These are phyloP conservation scores for Heterohyrax brucei DNA, from an alignment of 2,797 vertebrate genomes.

Conservation along the genomic window DNA sequence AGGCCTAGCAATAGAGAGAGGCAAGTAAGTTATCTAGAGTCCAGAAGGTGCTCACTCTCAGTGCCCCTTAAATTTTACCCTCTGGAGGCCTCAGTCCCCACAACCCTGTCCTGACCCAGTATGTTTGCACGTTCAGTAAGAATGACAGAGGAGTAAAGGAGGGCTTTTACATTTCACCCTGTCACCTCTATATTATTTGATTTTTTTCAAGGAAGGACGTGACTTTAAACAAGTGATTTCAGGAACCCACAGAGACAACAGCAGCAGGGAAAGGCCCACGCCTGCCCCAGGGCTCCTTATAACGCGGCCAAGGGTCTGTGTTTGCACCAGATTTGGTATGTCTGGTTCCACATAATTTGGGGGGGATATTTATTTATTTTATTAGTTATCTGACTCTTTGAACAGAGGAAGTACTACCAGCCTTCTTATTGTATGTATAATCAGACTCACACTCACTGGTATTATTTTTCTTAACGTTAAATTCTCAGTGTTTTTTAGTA, in stretches of 20 bases:
- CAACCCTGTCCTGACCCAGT: too few species aligned
- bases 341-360: background rate
- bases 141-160: background rate
- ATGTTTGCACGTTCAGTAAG: background rate
- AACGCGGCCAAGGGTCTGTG: background rate
- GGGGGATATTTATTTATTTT: slow-evolving; percentile 52
- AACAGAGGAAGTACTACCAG: background rate
- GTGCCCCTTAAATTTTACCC: background rate
- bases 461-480: background rate
- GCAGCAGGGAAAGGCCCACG: background rate
- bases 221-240: background rate
- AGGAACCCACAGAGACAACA: background rate
- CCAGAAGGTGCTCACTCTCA: background rate
- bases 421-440: background rate
- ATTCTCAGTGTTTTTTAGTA: slow-evolving; percentile 23
- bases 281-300: background rate
- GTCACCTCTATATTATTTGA: background rate
- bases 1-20: background rate
- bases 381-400: slow-evolving; percentile 16
- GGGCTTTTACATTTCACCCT: background rate
- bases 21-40: background rate
- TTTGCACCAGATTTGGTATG: background rate
- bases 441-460: background rate
- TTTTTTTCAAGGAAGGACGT: background rate
- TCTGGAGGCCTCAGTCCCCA: background rate